A percentile compares a stretch with the other conserved stretches of the same genome.
Conservation (phyloP, 2,797 vertebrate genomes). For the Trichosurus vulpecula region DNA sequence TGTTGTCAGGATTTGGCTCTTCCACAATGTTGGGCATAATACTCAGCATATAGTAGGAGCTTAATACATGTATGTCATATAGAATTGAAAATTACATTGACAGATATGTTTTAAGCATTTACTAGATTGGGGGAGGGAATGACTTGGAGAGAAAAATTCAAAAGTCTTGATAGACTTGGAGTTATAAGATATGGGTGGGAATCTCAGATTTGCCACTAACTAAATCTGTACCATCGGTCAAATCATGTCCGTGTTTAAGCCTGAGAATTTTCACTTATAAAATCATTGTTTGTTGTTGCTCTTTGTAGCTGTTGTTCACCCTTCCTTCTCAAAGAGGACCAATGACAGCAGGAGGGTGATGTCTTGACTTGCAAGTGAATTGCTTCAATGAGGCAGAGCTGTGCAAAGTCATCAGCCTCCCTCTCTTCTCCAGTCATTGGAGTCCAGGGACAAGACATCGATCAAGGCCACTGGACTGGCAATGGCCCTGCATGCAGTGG, state of each 20-base stretch:
- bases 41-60: not conserved
- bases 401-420: no score
- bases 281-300: not conserved
- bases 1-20: not conserved
- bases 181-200: not conserved
- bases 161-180: not conserved
- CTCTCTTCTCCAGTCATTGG: no score
- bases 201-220: not conserved
- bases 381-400: no score
- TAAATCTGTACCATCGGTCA: not conserved
- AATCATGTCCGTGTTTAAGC: not conserved
- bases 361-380: no score
- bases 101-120: not conserved
- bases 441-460: no score
- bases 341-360: not conserved
- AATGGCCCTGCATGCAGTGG: no score
- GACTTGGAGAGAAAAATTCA: not conserved
- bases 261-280: not conserved
- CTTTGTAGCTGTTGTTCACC: no score
- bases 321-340: not conserved
- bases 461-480: no score
- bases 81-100: not conserved
- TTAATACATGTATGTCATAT: not conserved
- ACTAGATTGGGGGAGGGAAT: not conserved
- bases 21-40: not conserved